Percentiles rank a stretch among this genome's conserved stretches.
phyloP scores from a whole-genome alignment of 2,888 invertebrate species.

The Mythimna pallens region DNA sequence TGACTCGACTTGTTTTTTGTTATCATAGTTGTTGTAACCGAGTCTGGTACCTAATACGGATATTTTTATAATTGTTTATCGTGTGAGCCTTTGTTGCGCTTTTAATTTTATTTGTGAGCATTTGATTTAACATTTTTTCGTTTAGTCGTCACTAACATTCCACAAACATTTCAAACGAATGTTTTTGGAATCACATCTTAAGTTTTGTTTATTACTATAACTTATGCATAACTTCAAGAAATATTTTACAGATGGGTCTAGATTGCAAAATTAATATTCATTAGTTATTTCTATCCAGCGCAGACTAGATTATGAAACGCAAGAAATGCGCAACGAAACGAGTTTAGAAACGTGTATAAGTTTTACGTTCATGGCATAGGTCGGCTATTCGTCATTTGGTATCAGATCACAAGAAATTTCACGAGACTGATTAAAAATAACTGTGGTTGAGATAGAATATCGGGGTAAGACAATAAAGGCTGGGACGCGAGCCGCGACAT shows the following conservation, averaged over 20 bases:
- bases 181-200: slow-evolving; percentile 29
- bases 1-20: slow-evolving; percentile 87
- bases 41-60: slow-evolving; percentile 81
- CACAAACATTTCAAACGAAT: slow-evolving; percentile 41
- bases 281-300: slow-evolving; percentile 49
- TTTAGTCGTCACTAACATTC: slow-evolving; percentile 40
- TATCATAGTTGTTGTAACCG: slow-evolving; percentile 85
- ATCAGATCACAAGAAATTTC: slow-evolving; percentile 58
- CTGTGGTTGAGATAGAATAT: slow-evolving; percentile 57
- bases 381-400: slow-evolving; percentile 54
- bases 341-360: slow-evolving; percentile 46
- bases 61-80: slow-evolving; percentile 79
- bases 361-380: slow-evolving; percentile 44
- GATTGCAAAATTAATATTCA: slow-evolving; percentile 56
- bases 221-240: slow-evolving; percentile 45
- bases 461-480: slow-evolving; percentile 79
- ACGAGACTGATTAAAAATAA: slow-evolving; percentile 61
- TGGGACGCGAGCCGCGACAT: slow-evolving; percentile 75
- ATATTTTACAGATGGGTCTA: slow-evolving; percentile 49
- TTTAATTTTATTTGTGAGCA: slow-evolving; percentile 60
- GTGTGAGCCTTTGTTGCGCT: slow-evolving; percentile 64
- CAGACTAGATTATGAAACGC: slow-evolving; percentile 57
- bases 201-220: slow-evolving; percentile 42
- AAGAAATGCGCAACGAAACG: slow-evolving; percentile 51
- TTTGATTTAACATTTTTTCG: slow-evolving; percentile 47